Evolutionary conservation across 1,140 invertebrate genomes (phyloP), one percentile per base, ranked within the genome.

Genomic region (Drosophila kepulauana): DNA sequence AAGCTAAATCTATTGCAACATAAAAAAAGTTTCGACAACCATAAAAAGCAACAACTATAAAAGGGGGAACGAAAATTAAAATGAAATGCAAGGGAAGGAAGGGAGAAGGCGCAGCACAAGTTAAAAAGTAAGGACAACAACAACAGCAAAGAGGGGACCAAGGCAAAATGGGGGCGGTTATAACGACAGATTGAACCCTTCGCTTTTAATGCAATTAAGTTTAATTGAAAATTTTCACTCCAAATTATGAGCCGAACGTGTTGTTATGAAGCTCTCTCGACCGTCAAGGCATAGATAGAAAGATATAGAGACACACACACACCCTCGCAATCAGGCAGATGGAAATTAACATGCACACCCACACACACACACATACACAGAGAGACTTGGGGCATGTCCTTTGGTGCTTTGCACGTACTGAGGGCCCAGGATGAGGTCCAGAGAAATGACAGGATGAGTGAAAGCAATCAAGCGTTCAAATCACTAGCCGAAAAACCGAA

Each of bases 201-300:
- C 81, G 85, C 85, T 89, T 89, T 89, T 89, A 89, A 89, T 89
- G 85, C 85, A 89, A 89, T 89, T 89, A 89, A 85, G 85, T 90
- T 89, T 89, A 89, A 89, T 89, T 89, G 85, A 89, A 89, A 89
- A 89, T 89, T 89, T 89, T 85, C 85, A 89, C 85, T 89, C 85
- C 71, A 89, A 89, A 89, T 89, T 89, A 89, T 89, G 85, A 89
- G 85, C 45, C 75, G 81, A 89, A 89, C 85, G 85, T 89, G 85
- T 81, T 63, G 78, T 80, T 74, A 73, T 76, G 74, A 54, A 57
- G 59, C 66, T 56, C 54, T 66, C 52, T 43, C 43, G 45, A 54
- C 28, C 41, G 10, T 28, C 8, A 45, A 33, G 15, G 15, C 15
- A 15, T 15, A 25, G 20, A 25, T 25, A 25, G 20, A 25, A 25